Conservation (phyloP, 2,797 vertebrate genomes). For the Ispidina picta region DNA sequence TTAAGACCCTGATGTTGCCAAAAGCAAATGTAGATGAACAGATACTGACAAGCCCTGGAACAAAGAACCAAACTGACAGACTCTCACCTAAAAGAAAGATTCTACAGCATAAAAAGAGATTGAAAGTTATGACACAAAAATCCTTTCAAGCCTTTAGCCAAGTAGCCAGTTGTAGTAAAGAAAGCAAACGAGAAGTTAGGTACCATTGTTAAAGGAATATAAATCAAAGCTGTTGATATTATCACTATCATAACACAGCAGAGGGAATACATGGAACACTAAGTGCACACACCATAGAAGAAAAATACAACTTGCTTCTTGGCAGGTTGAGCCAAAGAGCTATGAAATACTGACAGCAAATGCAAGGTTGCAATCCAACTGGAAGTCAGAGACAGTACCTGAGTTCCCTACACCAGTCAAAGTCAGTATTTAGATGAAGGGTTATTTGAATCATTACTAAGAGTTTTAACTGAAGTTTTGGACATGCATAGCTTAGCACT, state of each 20-base stretch:
- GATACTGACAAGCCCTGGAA: constrained; percentile 41
- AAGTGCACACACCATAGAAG: not conserved
- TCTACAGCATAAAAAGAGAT: constrained; percentile 5
- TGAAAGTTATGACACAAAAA: constrained; percentile 43
- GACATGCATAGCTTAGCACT: not conserved
- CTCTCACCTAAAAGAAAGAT: constrained; percentile 36
- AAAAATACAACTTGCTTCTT: not conserved
- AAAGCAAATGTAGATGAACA: constrained; percentile 57
- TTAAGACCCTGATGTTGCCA: constrained; percentile 21
- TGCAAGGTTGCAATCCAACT: not conserved
- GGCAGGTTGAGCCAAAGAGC: not conserved
- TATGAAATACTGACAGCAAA: constrained; percentile 15
- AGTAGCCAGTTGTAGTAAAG: constrained; percentile 10
- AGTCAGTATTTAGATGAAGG: not conserved
- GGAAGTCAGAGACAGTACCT: not conserved
- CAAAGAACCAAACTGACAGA: constrained; percentile 24
- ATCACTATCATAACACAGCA: not conserved
- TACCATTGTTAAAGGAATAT: constrained; percentile 16
- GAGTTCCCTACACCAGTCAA: not conserved
- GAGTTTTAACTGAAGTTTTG: not conserved
- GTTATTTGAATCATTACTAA: not conserved
- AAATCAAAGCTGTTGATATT: constrained; percentile 44
- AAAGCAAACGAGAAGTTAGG: constrained; percentile 17
- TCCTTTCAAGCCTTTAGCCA: constrained; percentile 33
- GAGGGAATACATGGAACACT: not conserved